Evolutionary conservation across 2,888 invertebrate species (phyloP).

Genomic region (Sphaerophoria taeniata): DNA sequence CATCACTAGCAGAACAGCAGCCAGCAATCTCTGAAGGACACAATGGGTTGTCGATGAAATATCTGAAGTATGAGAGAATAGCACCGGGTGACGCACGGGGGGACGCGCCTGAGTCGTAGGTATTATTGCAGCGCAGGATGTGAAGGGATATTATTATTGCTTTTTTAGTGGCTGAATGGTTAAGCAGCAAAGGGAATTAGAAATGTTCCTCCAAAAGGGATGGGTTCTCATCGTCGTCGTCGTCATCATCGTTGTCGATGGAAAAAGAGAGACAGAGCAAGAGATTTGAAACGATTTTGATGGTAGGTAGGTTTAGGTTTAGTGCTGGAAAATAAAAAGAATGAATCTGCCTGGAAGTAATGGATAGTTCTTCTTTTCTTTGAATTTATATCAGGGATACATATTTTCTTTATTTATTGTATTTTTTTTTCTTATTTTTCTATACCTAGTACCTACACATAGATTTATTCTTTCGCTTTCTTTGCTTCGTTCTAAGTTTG

Average conservation of each 20-base stretch:
- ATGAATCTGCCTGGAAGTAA: conserved; percentile 66
- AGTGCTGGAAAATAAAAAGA: conserved; percentile 34
- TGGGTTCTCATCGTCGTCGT: background rate
- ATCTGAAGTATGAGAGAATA: background rate
- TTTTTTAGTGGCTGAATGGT: conserved; percentile 74
- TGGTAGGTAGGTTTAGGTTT: background rate
- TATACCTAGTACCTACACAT: background rate
- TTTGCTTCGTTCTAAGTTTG: conserved; percentile 61
- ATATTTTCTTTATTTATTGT: conserved; percentile 52
- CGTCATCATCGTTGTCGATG: background rate
- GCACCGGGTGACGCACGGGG: conserved; percentile 5
- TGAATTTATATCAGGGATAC: conserved; percentile 66
- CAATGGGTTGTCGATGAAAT: conserved; percentile 68
- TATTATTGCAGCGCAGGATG: conserved; percentile 70
- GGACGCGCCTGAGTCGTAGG: conserved; percentile 17
- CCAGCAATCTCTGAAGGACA: conserved; percentile 51
- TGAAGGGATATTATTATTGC: conserved; percentile 74
- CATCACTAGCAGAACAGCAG: conserved; percentile 17
- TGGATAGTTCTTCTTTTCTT: conserved; percentile 68
- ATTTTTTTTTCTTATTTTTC: conserved; percentile 13
- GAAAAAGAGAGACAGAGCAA: background rate
- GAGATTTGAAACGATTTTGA: conserved; percentile 14
- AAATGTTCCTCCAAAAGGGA: conserved; percentile 57
- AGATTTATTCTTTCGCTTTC: conserved; percentile 25
- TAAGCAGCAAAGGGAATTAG: conserved; percentile 72